These are phyloP conservation scores for Leucophora obtusa DNA, from an alignment of 2,888 invertebrate genomes.

Conservation along the genomic window DNA sequence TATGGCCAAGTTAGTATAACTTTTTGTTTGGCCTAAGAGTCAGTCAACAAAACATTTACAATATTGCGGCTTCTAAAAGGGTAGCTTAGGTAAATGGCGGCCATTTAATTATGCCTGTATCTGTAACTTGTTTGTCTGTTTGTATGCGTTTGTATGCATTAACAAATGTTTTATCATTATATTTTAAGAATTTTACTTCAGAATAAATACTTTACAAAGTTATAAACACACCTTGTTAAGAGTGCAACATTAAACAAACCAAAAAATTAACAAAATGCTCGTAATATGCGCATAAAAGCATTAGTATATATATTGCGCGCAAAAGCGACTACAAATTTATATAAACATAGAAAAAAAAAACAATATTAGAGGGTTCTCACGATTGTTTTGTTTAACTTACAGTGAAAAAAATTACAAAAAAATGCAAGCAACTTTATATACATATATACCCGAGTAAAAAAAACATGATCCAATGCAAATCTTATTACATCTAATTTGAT, in stretches of 20 bases:
- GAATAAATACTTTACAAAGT: constrained; percentile 41
- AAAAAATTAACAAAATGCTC: constrained; percentile 39
- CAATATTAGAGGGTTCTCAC: constrained; percentile 58
- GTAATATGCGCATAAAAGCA: constrained; percentile 49
- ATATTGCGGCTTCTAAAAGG: constrained; percentile 38
- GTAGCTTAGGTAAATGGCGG: constrained; percentile 22
- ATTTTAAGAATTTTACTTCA: constrained; percentile 17
- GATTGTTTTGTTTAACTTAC: constrained; percentile 42
- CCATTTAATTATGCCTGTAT: constrained; percentile 53
- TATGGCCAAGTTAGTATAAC: constrained; percentile 6
- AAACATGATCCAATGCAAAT: too few species aligned
- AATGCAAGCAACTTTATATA: constrained; percentile 42
- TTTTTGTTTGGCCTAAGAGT: neutral
- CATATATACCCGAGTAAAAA: too few species aligned
- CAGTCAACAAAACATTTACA: constrained; percentile 12
- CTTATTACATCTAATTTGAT: too few species aligned
- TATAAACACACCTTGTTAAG: constrained; percentile 59
- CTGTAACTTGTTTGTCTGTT: constrained; percentile 32
- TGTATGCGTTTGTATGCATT: neutral
- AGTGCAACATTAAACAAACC: constrained; percentile 48
- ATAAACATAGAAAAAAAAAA: constrained; percentile 4
- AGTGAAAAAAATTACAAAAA: constrained; percentile 30
- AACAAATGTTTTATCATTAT: constrained; percentile 5
- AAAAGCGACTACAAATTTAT: constrained; percentile 6
- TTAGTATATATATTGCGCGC: constrained; percentile 41